phyloP scores from a whole-genome alignment of 2,113 vertebrate genomes.

The Clarias gariepinus region DNA sequence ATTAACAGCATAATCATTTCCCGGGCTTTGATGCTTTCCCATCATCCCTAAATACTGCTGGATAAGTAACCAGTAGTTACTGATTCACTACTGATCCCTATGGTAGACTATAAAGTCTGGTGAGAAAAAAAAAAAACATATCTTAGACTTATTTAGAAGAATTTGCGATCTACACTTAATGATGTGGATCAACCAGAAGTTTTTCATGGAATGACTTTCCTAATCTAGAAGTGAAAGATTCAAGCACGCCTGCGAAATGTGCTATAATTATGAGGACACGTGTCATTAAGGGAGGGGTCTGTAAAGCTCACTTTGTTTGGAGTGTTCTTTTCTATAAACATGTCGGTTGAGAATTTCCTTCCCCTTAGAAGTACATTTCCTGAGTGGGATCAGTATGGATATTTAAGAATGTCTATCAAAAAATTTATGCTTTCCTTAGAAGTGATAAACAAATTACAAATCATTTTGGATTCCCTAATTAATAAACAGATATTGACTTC shows the following conservation, averaged over 20 bases:
- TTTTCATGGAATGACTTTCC: background rate
- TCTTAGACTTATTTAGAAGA: background rate
- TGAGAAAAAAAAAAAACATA: background rate
- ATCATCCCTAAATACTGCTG: background rate
- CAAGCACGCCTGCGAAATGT: background rate
- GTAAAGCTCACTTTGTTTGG: conserved; percentile 16
- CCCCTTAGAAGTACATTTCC: conserved; percentile 9
- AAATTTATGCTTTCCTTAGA: too few species aligned
- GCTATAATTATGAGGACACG: conserved; percentile 25
- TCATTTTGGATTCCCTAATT: too few species aligned
- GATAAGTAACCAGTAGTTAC: background rate
- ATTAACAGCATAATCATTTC: background rate
- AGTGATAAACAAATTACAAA: too few species aligned
- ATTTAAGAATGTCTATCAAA: too few species aligned
- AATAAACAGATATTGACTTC: too few species aligned
- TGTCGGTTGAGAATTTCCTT: conserved; percentile 10
- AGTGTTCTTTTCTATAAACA: conserved; percentile 13
- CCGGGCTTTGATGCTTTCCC: background rate
- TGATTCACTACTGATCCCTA: background rate
- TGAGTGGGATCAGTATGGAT: conserved; percentile 39
- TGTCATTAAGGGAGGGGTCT: background rate
- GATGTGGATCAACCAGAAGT: conserved; percentile 19
- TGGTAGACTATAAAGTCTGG: conserved; percentile 23
- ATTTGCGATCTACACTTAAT: conserved; percentile 32
- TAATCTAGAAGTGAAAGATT: conserved; percentile 8